Conservation (phyloP, 2,888 invertebrate genomes). For the Cecidostiba fungosa region DNA sequence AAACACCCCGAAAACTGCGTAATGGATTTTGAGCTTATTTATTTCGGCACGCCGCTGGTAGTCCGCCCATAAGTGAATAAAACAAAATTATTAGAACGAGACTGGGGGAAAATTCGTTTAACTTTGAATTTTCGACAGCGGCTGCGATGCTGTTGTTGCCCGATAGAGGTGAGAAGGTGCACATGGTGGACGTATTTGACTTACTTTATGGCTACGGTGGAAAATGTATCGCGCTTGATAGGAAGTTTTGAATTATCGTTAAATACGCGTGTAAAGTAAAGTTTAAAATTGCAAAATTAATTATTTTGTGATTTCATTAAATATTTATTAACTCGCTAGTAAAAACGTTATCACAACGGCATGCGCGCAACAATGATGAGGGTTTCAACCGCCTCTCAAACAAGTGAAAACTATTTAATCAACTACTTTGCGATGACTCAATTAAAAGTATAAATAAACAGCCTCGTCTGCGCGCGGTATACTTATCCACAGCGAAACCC, state of each 20-base stretch:
- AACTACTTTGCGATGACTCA: background rate
- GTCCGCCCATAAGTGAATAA: conserved; percentile 62
- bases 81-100: conserved; percentile 63
- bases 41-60: conserved; percentile 49
- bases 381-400: background rate
- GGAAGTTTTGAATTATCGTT: conserved; percentile 39
- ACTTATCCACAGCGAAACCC: background rate
- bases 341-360: background rate
- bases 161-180: conserved; percentile 15
- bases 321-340: background rate
- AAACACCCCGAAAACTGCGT: conserved; percentile 59
- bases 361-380: background rate
- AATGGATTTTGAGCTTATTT: conserved; percentile 59
- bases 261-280: background rate
- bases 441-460: background rate
- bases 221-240: conserved; percentile 24
- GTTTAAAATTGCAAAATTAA: background rate
- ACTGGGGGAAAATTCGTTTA: conserved; percentile 41
- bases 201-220: conserved; percentile 54
- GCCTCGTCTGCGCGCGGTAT: background rate
- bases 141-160: background rate
- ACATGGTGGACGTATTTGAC: conserved; percentile 54
- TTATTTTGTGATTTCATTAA: background rate
- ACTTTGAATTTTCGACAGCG: conserved; percentile 54
- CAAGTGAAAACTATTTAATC: background rate